Base-by-base conservation (phyloP, 1,140 invertebrate genomes). In the Aphelenchoides avenae region DNA sequence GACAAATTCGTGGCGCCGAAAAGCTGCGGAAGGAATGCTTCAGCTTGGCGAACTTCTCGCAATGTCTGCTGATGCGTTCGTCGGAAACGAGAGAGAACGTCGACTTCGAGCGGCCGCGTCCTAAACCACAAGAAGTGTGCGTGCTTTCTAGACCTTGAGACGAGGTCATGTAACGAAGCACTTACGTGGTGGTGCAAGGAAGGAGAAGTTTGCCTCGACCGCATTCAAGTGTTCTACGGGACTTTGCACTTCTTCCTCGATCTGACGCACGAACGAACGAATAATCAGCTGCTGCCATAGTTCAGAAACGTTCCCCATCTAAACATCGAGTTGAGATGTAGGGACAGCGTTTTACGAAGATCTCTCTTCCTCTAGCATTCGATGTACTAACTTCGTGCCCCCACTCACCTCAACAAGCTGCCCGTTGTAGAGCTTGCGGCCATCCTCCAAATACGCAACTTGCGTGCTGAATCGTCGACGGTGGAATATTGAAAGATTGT, bases 211-310 rank as follows among this genome's bases (percentile, higher is more conserved):
- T 34, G 15, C n/a, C n/a, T 46, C 15, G 15, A 46, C 24, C 15
- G 43, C n/a, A 5, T 24, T 29, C 5, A 46, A 24, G 27, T 46
- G 3, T 5, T 46, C n/a, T 13, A 27, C 33, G 3, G 57, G 57
- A 48, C 57, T 63, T 18, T 60, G 57, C 13, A 60, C 50, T 34
- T 60, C 57, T 33, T 60, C 56, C 18, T 60, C 57, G 15, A 60
- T 63, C 43, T 60, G 57, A 37, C 61, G 57, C n/a, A 60, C 57
- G 9, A 60, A 64, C 13, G 57, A 56, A 7, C 57, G 57, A 18
- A 60, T 46, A 15, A 60, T 20, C 6, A 60, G 40, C 31, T 60
- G 57, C 29, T 60, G 41, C 57, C 57, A 60, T 18, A 60, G 54
- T 31, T 60, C 48, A 11, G 57, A 56, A 6, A 33, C 55, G 29